Evolutionary conservation across 2,113 vertebrate species (phyloP).

Genomic region (Hyaena hyaena): DNA sequence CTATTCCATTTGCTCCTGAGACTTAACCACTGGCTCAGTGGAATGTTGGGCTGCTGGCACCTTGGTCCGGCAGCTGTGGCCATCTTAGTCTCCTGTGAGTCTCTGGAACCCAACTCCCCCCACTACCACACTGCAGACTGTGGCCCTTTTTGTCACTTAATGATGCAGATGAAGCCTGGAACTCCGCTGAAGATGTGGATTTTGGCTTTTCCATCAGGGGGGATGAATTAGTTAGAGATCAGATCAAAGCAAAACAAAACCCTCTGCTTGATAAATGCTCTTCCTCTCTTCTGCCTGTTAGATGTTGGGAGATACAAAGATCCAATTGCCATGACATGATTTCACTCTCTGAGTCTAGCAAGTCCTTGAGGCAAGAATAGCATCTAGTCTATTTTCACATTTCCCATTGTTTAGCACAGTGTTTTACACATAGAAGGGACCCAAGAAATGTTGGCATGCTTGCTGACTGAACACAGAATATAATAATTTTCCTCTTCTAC

Average conservation of each 20-base stretch:
- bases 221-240: not conserved
- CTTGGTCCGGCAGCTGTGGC: not conserved
- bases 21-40: not conserved
- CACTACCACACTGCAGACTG: not conserved
- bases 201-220: not conserved
- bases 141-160: not conserved
- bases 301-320: not conserved
- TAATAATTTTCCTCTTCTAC: not conserved
- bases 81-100: not conserved
- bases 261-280: not conserved
- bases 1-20: not conserved
- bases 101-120: not conserved
- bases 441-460: not conserved
- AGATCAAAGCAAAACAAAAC: no score
- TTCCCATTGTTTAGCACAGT: not conserved
- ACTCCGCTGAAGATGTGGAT: not conserved
- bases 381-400: not conserved
- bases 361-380: not conserved
- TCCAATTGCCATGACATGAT: not conserved
- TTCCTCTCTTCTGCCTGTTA: not conserved
- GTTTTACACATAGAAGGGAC: not conserved
- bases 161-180: not conserved
- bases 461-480: not conserved
- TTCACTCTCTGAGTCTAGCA: not conserved
- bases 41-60: not conserved